Evolutionary conservation across 2,888 invertebrate genomes (phyloP).

Genomic region (Drosophila borealis): DNA sequence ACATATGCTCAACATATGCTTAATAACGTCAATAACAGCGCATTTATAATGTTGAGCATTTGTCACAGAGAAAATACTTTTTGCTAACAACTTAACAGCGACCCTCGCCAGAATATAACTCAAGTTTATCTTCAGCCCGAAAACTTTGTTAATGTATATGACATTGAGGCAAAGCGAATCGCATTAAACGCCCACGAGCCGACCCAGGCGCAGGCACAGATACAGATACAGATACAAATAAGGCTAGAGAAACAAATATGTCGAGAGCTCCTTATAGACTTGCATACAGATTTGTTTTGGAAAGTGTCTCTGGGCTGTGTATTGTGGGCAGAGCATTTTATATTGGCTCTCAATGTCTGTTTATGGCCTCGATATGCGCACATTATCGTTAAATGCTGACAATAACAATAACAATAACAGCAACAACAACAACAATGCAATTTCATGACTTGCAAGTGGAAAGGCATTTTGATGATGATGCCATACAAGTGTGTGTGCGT

Average conservation of each 20-base stretch:
- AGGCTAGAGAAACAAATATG: slow-evolving; percentile 3
- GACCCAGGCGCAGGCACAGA: slow-evolving; percentile 18
- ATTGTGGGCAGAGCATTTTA: slow-evolving; percentile 49
- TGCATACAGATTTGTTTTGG: slow-evolving; percentile 31
- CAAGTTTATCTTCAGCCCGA: slow-evolving; percentile 45
- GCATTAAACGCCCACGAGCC: slow-evolving; percentile 56
- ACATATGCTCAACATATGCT: too few species aligned
- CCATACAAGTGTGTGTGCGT: slow-evolving; percentile 35
- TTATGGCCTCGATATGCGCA: slow-evolving; percentile 71
- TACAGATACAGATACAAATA: slow-evolving; percentile 16
- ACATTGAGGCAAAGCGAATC: slow-evolving; percentile 59
- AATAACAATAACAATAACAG: slow-evolving; percentile 50
- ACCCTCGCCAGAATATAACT: slow-evolving; percentile 44
- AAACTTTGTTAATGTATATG: slow-evolving; percentile 63
- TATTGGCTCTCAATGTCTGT: slow-evolving; percentile 61
- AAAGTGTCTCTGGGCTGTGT: slow-evolving; percentile 2
- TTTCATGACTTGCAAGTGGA: slow-evolving; percentile 70
- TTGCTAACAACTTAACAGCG: slow-evolving; percentile 1
- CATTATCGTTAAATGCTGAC: slow-evolving; percentile 74
- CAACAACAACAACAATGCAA: slow-evolving; percentile 64
- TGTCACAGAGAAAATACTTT: too few species aligned
- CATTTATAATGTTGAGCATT: too few species aligned
- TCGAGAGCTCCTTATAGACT: slow-evolving; percentile 11
- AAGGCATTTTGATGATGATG: slow-evolving; percentile 70
- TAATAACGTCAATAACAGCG: too few species aligned